phyloP scores from a whole-genome alignment of 92 coral and sea anemone species.

The Siderastrea siderea region DNA sequence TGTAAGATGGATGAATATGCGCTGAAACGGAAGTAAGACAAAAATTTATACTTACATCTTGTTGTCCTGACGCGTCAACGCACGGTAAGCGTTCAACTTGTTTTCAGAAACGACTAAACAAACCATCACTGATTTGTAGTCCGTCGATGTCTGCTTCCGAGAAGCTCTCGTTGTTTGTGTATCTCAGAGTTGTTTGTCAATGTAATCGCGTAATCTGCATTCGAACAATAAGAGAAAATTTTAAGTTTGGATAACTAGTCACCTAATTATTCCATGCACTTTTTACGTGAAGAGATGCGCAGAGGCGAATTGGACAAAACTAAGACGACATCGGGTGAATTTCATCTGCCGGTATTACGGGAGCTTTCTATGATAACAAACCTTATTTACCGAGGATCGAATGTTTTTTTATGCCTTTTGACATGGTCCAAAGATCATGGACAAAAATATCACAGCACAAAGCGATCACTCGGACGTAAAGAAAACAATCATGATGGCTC shows the following conservation, averaged over 20 bases:
- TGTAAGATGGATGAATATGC: not conserved
- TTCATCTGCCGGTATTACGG: not conserved
- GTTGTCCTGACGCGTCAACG: not conserved
- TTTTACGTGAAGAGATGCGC: too few species aligned
- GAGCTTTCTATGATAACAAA: not conserved
- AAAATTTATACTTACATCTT: not conserved
- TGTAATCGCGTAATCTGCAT: constrained; percentile 12
- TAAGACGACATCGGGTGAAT: not conserved
- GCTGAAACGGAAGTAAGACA: not conserved
- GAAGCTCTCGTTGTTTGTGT: not conserved
- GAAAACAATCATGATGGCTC: constrained; percentile 5
- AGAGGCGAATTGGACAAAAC: not conserved
- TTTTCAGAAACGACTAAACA: not conserved
- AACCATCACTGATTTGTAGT: not conserved
- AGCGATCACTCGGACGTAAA: constrained; percentile 13
- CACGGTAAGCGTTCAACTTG: not conserved
- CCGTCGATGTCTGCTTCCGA: not conserved
- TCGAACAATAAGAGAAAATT: not conserved
- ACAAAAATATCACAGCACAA: not conserved
- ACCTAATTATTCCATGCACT: not conserved
- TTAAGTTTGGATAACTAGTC: not conserved
- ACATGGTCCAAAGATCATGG: constrained; percentile 38
- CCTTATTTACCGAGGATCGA: constrained; percentile 20
- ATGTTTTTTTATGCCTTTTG: not conserved
- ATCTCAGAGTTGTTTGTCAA: not conserved